These are phyloP conservation scores for Sorex araneus DNA, from an alignment of 2,113 vertebrate species.

Conservation along the genomic window DNA sequence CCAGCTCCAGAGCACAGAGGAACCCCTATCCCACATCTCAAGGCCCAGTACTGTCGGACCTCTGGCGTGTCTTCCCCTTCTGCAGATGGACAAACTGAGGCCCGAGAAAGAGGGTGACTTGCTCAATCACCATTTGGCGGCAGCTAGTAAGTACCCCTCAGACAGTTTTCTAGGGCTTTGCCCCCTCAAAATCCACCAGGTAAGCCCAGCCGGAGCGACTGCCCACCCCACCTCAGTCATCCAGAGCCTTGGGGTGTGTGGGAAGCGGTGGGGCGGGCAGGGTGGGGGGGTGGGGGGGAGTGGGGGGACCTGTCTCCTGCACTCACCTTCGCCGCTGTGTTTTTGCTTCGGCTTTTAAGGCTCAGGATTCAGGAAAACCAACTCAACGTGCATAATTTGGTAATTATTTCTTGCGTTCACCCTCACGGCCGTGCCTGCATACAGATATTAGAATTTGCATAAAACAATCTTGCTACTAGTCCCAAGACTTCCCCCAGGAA, in stretches of 20 bases:
- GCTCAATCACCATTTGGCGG: background rate
- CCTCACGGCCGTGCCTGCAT: constrained; percentile 85
- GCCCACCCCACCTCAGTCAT: background rate
- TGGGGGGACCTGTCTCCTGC: background rate
- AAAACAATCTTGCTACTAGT: constrained; percentile 84
- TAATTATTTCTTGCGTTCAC: constrained; percentile 87
- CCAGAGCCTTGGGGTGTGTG: background rate
- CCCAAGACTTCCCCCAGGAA: constrained; percentile 41
- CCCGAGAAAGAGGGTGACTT: background rate
- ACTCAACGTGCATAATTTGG: constrained; percentile 88
- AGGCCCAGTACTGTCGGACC: no score
- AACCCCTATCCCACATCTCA: background rate
- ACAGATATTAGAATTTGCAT: constrained; percentile 88
- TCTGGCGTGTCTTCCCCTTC: background rate
- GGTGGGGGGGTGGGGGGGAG: no score
- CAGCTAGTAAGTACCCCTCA: background rate
- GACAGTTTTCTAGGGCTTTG: background rate
- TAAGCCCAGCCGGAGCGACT: background rate
- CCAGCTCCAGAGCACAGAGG: background rate
- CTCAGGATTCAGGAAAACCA: constrained; percentile 79
- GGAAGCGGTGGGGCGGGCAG: no score
- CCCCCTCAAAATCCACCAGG: background rate
- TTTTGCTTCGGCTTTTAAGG: constrained; percentile 53
- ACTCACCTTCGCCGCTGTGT: background rate
- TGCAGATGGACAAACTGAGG: background rate